Evolutionary conservation across 2,797 vertebrate species (phyloP), one percentile per base, ranked within the genome.

Genomic region (Triplophysa yarkandensis): DNA sequence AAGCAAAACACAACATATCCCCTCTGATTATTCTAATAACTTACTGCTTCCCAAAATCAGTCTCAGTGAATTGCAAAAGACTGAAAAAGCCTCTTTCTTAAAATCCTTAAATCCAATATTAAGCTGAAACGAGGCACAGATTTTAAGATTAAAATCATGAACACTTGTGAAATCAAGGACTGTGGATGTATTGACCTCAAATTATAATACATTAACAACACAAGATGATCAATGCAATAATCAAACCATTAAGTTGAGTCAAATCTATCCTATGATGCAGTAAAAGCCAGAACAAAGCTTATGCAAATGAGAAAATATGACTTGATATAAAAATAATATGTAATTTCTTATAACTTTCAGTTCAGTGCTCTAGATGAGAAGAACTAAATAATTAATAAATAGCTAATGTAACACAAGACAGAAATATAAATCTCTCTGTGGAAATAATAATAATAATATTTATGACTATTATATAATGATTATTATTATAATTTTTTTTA

Each of bases 231-330:
- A 7, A 7, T 32, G 7, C 32, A 32, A 4, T 68, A 50, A 66
- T 23, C 48, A 50, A 23, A 36, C 11, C 63, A 34, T 58, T 61
- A 25, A 54, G 34, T 52, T 14, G 39, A n/a, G 36, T 14, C 1
- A 65, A 62, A 60, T n/a, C 54, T 68, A 57, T 76, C 27, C 68
- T 36, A 41, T 68, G 46, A 80, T 54, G 46, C 39, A 57, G 62
- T 5, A 21, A 46, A 27, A 62, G 17, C 44, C 48, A 55, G 50
- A 23, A 68, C 46, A 61, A 52, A 36, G 6, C 19, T 32, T 66
- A 62, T 28, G 39, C 27, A 36, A 39, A 21, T 55, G 57, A 68
- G 30, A 9, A 36, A n/a, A n/a, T n/a, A n/a, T n/a, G n/a, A n/a
- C n/a, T n/a, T n/a, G n/a, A n/a, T n/a, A n/a, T n/a, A n/a, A n/a